Base-by-base conservation (phyloP, 2,888 invertebrate species). In the Pteria penguin region DNA sequence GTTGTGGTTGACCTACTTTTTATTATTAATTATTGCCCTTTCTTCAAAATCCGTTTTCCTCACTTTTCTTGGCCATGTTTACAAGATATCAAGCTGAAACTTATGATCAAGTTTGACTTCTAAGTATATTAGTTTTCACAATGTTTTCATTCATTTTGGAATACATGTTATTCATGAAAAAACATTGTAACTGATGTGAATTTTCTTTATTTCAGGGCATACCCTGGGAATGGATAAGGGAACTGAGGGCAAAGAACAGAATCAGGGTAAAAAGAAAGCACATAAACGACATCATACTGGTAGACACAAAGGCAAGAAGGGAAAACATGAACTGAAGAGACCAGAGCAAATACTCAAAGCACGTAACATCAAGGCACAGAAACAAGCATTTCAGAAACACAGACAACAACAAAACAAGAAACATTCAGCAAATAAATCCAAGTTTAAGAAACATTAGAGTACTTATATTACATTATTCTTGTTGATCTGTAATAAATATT, bases 331-430 rank as follows among this genome's bases (percentile, higher is more conserved):
- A 76, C 79, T 88, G 95, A 96, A 92, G 92, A 96, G 90, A 94
- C 94, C 87, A 93, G 94, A 90, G 95, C 95, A 69, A 96, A 92
- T 92, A 57, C 75, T 91, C 71, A 93, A 92, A 79, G 82, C 85
- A 18, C 83, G 92, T 61, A 86, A 87, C 45, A 81, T 82, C 8
- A 90, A 90, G 76, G 88, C 86, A 2, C 86, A 87, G 72, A 76
- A 88, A 26, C 81, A 90, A 72, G 80, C 85, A 32, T 89, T 88
- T 78, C 90, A 91, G 77, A 88, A 88, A 68, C 84, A 88, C n/a
- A 75, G 87, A 72, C 82, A 86, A 27, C 76, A 81, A n/a, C 66
- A 78, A 29, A 78, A 82, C 18, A 62, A 72, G 26, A 80, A 77
- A 31, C 45, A 45, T 45, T 18, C 8, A 18, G 8, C 8, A 14